Evolutionary conservation across 2,113 vertebrate genomes (phyloP).

Genomic region (Hepsetus odoe): DNA sequence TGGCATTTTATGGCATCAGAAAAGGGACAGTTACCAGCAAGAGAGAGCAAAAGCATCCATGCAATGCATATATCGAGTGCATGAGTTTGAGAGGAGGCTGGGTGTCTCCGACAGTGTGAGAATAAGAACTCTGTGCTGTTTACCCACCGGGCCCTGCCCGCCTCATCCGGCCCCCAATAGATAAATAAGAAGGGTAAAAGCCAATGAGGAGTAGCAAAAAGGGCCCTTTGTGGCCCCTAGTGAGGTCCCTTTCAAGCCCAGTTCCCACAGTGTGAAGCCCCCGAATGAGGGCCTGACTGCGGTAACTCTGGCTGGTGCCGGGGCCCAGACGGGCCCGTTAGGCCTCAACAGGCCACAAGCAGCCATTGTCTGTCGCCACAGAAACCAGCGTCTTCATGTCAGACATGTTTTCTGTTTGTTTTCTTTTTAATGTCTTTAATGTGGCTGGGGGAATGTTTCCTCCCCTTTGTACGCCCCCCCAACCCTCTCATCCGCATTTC

Average conservation of each 20-base stretch:
- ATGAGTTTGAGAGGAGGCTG: constrained; percentile 13
- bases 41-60: constrained; percentile 23
- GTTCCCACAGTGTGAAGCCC: constrained; percentile 78
- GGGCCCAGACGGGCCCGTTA: constrained; percentile 77
- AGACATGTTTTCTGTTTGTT: constrained; percentile 88
- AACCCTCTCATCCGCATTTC: constrained; percentile 73
- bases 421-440: constrained; percentile 85
- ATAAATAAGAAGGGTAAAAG: constrained; percentile 79
- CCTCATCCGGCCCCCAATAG: constrained; percentile 71
- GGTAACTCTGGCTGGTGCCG: constrained; percentile 85
- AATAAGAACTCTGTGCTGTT: constrained; percentile 46
- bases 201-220: constrained; percentile 74
- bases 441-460: constrained; percentile 79
- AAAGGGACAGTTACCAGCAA: not conserved
- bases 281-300: constrained; percentile 75
- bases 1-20: constrained; percentile 6
- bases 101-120: constrained; percentile 26
- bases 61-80: not conserved
- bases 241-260: constrained; percentile 77
- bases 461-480: constrained; percentile 63
- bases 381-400: constrained; percentile 86
- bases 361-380: constrained; percentile 83
- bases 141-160: constrained; percentile 55
- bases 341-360: constrained; percentile 81
- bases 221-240: constrained; percentile 76